Evolutionary conservation across 2,113 vertebrate genomes (phyloP).

Genomic region (Ammodytes dubius): DNA sequence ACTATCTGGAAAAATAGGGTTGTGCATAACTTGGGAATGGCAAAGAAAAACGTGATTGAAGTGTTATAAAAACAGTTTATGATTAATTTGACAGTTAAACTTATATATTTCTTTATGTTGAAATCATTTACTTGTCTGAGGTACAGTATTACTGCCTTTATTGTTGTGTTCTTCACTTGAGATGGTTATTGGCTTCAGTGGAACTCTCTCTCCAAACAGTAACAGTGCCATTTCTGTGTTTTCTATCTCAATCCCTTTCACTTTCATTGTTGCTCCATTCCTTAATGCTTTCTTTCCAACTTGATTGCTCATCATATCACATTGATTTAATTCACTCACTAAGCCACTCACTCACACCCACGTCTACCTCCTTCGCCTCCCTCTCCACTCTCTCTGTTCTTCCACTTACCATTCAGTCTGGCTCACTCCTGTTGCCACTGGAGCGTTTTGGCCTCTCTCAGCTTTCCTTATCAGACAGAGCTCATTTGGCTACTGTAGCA

Average conservation of each 20-base stretch:
- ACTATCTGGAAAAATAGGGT: neutral
- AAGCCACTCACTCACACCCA: neutral
- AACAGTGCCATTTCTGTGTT: neutral
- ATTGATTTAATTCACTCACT: neutral
- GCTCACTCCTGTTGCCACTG: conserved; percentile 36
- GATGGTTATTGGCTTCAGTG: neutral
- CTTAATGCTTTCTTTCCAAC: neutral
- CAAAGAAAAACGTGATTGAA: conserved; percentile 26
- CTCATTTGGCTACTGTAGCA: conserved; percentile 70
- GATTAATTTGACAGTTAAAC: neutral
- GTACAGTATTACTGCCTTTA: neutral
- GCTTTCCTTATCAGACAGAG: conserved; percentile 65
- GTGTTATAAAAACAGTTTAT: conserved; percentile 10
- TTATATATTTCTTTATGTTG: too few species aligned
- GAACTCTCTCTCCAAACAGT: neutral
- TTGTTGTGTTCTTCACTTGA: neutral
- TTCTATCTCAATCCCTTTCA: neutral
- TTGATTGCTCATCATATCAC: neutral
- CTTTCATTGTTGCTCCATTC: neutral
- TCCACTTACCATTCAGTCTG: conserved; percentile 39
- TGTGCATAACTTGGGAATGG: neutral
- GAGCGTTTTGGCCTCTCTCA: conserved; percentile 56
- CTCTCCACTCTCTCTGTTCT: conserved; percentile 37
- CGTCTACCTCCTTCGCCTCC: neutral
- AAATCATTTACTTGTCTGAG: neutral